phyloP scores from a whole-genome alignment of 1,140 invertebrate species.

The Pararge aegeria region DNA sequence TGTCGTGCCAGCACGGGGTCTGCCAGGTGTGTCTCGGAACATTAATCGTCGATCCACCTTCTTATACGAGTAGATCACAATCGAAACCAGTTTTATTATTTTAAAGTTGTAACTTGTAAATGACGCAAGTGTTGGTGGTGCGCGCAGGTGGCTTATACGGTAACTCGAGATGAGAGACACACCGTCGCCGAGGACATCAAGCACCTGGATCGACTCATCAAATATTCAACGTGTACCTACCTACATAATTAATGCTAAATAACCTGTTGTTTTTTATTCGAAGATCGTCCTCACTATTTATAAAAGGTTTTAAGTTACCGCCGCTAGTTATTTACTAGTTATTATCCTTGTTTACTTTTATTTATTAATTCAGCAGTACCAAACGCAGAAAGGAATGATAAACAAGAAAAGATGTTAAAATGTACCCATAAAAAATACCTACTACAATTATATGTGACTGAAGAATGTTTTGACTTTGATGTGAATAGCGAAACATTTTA shows the following conservation, averaged over 20 bases:
- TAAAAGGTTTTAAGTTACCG: constrained; percentile 19
- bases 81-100: constrained; percentile 77
- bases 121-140: constrained; percentile 72
- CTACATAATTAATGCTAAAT: constrained; percentile 27
- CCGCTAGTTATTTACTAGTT: constrained; percentile 4
- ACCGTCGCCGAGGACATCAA: constrained; percentile 42
- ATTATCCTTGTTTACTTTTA: constrained; percentile 7
- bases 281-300: constrained; percentile 19
- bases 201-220: constrained; percentile 29
- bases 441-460: too few species aligned
- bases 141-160: constrained; percentile 62
- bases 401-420: too few species aligned
- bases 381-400: too few species aligned
- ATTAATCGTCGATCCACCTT: constrained; percentile 69
- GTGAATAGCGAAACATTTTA: too few species aligned
- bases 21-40: constrained; percentile 68
- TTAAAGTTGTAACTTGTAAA: constrained; percentile 78
- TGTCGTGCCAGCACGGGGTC: constrained; percentile 67
- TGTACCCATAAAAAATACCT: too few species aligned
- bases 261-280: constrained; percentile 21
- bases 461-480: too few species aligned
- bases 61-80: constrained; percentile 68
- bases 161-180: constrained; percentile 49
- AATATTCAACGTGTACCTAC: constrained; percentile 21
- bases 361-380: too few species aligned